A percentile compares a stretch with the other conserved stretches of the same genome.
Evolutionary conservation across 2,113 vertebrate genomes (phyloP).

Genomic region (Raja brachyura): DNA sequence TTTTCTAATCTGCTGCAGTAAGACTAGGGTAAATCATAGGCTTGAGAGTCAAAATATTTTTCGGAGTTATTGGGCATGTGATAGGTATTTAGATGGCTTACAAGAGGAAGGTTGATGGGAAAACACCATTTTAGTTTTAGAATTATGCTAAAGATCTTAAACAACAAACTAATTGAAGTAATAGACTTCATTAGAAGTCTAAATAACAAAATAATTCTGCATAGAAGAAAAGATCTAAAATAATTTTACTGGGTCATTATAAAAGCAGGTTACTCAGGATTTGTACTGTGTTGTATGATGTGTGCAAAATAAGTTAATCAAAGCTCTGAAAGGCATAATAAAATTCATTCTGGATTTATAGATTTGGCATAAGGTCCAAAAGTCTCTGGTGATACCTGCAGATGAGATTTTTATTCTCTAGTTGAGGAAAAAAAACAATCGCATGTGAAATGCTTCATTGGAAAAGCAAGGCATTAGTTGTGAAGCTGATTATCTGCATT

Average conservation of each 20-base stretch:
- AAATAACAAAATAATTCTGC: no score
- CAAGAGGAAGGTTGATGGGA: neutral
- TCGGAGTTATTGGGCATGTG: neutral
- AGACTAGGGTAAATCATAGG: neutral
- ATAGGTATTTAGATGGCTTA: neutral
- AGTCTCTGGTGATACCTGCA: neutral
- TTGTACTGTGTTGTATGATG: neutral
- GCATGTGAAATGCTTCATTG: neutral
- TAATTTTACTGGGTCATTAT: neutral
- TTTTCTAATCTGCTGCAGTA: neutral
- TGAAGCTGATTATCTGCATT: slow-evolving; percentile 19
- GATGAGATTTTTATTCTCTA: neutral
- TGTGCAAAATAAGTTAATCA: neutral
- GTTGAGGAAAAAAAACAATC: neutral
- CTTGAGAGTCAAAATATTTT: neutral
- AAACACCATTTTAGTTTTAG: neutral
- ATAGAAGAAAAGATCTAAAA: neutral
- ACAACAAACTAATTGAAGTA: neutral
- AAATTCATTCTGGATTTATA: no score
- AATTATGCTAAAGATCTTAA: neutral
- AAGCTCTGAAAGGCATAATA: neutral
- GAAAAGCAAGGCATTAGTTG: neutral
- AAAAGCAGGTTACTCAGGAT: neutral
- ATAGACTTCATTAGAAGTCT: neutral
- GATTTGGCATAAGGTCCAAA: neutral